phyloP scores from a whole-genome alignment of 2,888 invertebrate genomes.

The Thymelicus sylvestris region DNA sequence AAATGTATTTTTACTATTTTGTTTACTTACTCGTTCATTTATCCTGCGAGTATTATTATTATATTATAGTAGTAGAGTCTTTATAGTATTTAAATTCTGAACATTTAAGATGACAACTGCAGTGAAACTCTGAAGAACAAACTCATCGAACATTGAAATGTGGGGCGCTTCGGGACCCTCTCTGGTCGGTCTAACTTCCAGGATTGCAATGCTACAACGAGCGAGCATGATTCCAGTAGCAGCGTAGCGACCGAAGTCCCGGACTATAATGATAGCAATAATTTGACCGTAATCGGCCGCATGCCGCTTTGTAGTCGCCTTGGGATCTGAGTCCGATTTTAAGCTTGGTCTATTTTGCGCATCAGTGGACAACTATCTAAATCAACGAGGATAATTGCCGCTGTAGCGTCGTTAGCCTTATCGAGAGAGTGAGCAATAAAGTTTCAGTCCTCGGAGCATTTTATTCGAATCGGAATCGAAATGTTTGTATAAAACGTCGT shows the following conservation, averaged over 20 bases:
- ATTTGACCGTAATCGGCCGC: conserved; percentile 81
- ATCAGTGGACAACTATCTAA: conserved; percentile 75
- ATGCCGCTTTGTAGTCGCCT: conserved; percentile 77
- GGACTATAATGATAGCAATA: conserved; percentile 79
- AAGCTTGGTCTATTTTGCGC: conserved; percentile 76
- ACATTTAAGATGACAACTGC: not conserved
- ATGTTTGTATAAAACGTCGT: conserved; percentile 32
- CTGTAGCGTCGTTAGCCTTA: conserved; percentile 61
- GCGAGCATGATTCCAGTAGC: conserved; percentile 65
- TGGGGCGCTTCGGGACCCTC: conserved; percentile 1
- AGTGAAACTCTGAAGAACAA: not conserved
- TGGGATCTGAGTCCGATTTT: conserved; percentile 77
- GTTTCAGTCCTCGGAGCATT: conserved; percentile 39
- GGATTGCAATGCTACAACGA: conserved; percentile 60
- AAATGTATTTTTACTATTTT: no score
- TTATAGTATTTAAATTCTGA: not conserved
- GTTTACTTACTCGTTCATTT: no score
- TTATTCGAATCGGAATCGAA: conserved; percentile 36
- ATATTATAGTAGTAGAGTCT: not conserved
- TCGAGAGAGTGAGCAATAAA: conserved; percentile 52
- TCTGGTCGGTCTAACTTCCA: conserved; percentile 57
- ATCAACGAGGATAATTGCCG: conserved; percentile 72
- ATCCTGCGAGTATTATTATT: no score
- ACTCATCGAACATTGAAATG: conserved; percentile 35
- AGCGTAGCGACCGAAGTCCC: conserved; percentile 60